Conservation (phyloP, 2,797 vertebrate genomes). For the Anguilla obscura region DNA sequence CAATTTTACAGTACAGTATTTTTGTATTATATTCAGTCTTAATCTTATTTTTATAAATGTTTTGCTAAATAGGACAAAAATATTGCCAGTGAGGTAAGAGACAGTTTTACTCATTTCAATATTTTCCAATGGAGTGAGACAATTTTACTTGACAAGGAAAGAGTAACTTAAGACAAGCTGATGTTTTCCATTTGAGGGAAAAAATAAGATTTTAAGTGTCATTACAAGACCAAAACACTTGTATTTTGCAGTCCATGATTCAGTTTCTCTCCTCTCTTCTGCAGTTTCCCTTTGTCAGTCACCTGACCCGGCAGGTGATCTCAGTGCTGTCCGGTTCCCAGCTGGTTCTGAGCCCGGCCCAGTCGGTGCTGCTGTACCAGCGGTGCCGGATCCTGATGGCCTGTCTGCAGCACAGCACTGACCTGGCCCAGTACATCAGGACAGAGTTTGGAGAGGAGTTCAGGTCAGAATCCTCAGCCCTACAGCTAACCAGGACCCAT, state of each 20-base stretch:
- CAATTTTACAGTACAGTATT: too few species aligned
- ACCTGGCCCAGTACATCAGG: constrained; percentile 65
- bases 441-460: constrained; percentile 74
- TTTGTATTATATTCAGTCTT: too few species aligned
- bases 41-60: too few species aligned
- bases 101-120: too few species aligned
- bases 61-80: too few species aligned
- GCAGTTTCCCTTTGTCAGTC: constrained; percentile 69
- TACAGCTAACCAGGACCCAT: not conserved
- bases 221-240: too few species aligned
- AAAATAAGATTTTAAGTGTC: too few species aligned
- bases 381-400: constrained; percentile 73
- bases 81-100: too few species aligned
- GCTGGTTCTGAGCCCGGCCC: constrained; percentile 60
- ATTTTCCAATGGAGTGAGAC: too few species aligned
- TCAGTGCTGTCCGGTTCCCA: constrained; percentile 58
- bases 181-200: too few species aligned
- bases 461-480: constrained; percentile 61
- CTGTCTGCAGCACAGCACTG: constrained; percentile 70
- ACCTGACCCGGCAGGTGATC: constrained; percentile 68
- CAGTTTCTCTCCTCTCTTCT: constrained; percentile 17
- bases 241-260: not conserved
- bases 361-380: constrained; percentile 74
- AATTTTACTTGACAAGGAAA: too few species aligned
- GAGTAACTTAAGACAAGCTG: too few species aligned